Evolutionary conservation across 2,888 invertebrate species (phyloP).

Genomic region (Gortyna flavago): DNA sequence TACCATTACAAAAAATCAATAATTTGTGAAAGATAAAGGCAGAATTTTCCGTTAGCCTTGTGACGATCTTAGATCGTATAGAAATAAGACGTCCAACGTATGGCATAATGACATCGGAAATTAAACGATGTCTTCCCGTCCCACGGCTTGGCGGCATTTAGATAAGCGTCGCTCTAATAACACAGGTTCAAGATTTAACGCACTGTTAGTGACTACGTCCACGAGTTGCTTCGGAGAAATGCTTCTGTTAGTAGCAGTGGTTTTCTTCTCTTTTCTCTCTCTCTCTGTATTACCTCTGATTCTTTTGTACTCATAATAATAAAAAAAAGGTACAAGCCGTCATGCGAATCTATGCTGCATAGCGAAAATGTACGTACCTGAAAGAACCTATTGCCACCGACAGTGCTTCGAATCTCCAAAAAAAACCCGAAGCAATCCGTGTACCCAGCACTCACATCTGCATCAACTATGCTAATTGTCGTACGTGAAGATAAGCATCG

Average conservation of each 20-base stretch:
- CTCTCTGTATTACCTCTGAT: no score
- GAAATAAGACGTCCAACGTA: constrained; percentile 59
- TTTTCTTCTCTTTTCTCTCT: no score
- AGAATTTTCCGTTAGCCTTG: not conserved
- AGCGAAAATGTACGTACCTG: not conserved
- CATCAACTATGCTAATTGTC: constrained; percentile 67
- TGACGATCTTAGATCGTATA: constrained; percentile 38
- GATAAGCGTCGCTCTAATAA: constrained; percentile 61
- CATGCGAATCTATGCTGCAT: no score
- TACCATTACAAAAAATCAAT: not conserved
- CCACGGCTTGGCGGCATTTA: constrained; percentile 33
- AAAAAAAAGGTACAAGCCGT: no score
- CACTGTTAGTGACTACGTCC: constrained; percentile 13
- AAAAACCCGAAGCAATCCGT: constrained; percentile 30
- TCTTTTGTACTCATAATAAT: no score
- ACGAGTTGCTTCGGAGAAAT: constrained; percentile 27
- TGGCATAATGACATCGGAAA: constrained; percentile 55
- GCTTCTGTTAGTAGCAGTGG: not conserved
- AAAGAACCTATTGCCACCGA: no score
- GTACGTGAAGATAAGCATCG: constrained; percentile 62
- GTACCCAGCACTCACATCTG: constrained; percentile 46
- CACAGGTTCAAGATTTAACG: constrained; percentile 59
- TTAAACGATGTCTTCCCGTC: constrained; percentile 61
- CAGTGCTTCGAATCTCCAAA: not conserved
- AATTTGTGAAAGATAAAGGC: not conserved